Evolutionary conservation across 2,797 vertebrate genomes (phyloP).

Genomic region (Megaceryle alcyon): DNA sequence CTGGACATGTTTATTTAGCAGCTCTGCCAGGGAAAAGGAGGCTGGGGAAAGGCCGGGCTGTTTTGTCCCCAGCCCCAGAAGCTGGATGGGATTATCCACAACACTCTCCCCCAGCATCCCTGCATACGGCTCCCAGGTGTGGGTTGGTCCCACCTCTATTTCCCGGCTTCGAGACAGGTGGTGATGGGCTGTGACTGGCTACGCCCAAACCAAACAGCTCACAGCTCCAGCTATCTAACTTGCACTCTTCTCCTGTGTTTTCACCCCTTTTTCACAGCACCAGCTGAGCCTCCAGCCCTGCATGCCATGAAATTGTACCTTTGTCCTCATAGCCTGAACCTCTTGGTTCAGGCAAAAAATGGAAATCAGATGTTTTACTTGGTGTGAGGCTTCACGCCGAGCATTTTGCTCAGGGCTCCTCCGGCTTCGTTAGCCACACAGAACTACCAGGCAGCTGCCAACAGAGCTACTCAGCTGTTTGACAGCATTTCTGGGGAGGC

Average conservation of each 20-base stretch:
- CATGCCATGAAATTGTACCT: neutral
- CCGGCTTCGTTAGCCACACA: fast-evolving
- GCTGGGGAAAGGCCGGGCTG: neutral
- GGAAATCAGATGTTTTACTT: neutral
- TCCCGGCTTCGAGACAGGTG: neutral
- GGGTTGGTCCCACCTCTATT: neutral
- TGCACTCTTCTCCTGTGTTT: neutral
- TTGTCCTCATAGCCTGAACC: neutral
- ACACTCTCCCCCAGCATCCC: neutral
- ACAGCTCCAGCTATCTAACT: neutral
- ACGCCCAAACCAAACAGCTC: neutral
- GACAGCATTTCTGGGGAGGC: neutral
- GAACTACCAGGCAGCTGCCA: neutral
- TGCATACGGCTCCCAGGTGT: fast-evolving
- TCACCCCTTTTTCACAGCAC: neutral
- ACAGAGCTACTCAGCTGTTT: neutral
- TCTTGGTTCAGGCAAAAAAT: neutral
- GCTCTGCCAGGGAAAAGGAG: neutral
- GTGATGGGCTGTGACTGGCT: neutral
- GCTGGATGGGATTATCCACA: neutral
- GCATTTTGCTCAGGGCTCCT: neutral
- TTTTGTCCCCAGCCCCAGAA: neutral
- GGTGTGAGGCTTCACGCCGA: neutral
- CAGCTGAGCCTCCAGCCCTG: neutral
- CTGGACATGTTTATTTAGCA: neutral